A percentile compares a stretch with the other conserved stretches of the same genome.
These are phyloP conservation scores for Palloptera scutellata DNA, from an alignment of 2,888 invertebrate species.

Conservation along the genomic window DNA sequence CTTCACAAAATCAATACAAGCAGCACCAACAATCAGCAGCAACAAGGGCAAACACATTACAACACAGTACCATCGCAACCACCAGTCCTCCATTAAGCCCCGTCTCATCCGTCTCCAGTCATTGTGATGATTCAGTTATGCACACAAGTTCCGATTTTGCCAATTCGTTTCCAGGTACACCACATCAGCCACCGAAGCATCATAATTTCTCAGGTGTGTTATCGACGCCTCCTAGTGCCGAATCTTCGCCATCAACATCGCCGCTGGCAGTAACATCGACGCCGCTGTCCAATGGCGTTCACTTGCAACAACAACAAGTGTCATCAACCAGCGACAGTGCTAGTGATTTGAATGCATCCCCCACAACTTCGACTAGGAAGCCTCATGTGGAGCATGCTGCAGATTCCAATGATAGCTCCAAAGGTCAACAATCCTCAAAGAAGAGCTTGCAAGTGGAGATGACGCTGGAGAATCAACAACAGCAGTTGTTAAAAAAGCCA, in stretches of 20 bases:
- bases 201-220: conserved; percentile 56
- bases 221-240: conserved; percentile 69
- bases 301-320: conserved; percentile 58
- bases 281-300: conserved; percentile 37
- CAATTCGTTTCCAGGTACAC: conserved; percentile 67
- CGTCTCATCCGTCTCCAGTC: conserved; percentile 69
- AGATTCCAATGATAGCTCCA: conserved; percentile 52
- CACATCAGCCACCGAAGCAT: conserved; percentile 43
- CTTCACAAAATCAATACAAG: conserved; percentile 32
- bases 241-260: conserved; percentile 63
- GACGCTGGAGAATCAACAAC: conserved; percentile 38
- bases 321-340: conserved; percentile 52
- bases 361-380: conserved; percentile 29
- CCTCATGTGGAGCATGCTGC: conserved; percentile 49
- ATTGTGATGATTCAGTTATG: conserved; percentile 69
- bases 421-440: conserved; percentile 28
- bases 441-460: conserved; percentile 9
- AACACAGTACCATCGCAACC: conserved; percentile 43
- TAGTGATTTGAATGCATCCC: conserved; percentile 35
- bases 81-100: conserved; percentile 78
- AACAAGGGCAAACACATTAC: neutral
- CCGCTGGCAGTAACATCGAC: conserved; percentile 38
- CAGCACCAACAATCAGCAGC: conserved; percentile 14
- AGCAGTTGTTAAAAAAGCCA: conserved; percentile 38
- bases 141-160: conserved; percentile 64